Evolutionary conservation across 2,888 invertebrate genomes (phyloP).

Genomic region (Xestia sexstrigata): DNA sequence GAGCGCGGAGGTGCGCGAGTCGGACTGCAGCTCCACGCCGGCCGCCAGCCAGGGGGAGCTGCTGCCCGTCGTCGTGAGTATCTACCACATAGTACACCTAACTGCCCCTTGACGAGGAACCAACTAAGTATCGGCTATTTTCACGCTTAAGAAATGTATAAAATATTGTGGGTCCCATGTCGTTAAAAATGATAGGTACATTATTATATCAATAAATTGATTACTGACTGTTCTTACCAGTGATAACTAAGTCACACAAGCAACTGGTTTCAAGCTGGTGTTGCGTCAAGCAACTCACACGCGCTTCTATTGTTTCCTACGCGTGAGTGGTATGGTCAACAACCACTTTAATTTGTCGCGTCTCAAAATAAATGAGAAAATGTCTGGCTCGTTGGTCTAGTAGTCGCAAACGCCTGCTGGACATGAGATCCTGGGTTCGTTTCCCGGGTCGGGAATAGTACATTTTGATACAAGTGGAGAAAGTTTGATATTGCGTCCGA

Average conservation of each 20-base stretch:
- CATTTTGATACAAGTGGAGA: too few relatives aligned
- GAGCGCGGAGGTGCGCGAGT: slow-evolving; percentile 68
- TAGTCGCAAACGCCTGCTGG: too few relatives aligned
- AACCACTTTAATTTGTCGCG: background rate
- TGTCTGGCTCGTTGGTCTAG: background rate
- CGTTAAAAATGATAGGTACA: background rate
- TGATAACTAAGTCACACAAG: background rate
- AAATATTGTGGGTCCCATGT: background rate
- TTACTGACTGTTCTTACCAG: too few relatives aligned
- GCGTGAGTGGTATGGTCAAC: background rate
- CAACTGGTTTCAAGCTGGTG: background rate
- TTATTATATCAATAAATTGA: too few relatives aligned
- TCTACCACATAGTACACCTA: background rate
- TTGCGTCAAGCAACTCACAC: background rate
- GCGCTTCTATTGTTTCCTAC: background rate
- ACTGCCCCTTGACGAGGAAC: background rate
- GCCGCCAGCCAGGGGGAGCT: slow-evolving; percentile 65
- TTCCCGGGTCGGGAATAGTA: too few relatives aligned
- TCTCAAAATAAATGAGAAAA: background rate
- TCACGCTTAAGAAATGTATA: too few relatives aligned
- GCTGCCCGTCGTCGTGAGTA: slow-evolving; percentile 29
- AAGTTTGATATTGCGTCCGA: too few relatives aligned
- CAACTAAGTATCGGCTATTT: background rate
- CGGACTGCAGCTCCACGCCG: slow-evolving; percentile 40
- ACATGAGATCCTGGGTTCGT: too few relatives aligned